Conservation (phyloP, 2,113 vertebrate genomes). For the Salvelinus fontinalis region DNA sequence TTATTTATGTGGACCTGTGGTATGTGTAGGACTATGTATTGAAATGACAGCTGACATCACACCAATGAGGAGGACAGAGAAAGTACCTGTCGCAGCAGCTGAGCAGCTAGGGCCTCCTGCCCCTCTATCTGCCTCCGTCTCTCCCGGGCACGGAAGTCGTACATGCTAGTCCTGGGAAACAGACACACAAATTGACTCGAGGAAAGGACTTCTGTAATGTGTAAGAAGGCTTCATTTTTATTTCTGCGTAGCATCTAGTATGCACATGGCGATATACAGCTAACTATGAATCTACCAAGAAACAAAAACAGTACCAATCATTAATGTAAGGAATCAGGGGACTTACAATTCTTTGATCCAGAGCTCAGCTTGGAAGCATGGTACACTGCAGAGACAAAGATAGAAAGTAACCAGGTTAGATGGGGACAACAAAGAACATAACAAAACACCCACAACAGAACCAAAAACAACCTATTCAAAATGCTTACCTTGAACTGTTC, state of each 20-base stretch:
- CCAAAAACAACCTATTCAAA: conserved; percentile 3
- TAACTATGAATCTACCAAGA: not conserved
- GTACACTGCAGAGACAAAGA: conserved; percentile 67
- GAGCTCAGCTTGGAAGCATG: conserved; percentile 88
- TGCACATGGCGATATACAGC: not conserved
- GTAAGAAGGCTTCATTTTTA: not conserved
- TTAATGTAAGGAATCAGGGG: not conserved
- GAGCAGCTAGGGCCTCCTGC: conserved; percentile 85
- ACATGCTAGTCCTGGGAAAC: conserved; percentile 84
- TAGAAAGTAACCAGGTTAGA: conserved; percentile 4
- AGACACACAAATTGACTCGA: not conserved
- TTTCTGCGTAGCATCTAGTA: not conserved
- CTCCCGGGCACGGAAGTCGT: conserved; percentile 91
- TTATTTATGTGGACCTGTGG: too few relatives aligned
- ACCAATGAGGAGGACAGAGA: too few relatives aligned
- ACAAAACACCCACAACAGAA: not conserved
- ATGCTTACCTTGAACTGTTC: conserved; percentile 77
- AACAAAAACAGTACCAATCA: not conserved
- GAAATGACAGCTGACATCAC: too few relatives aligned
- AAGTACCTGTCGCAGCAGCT: conserved; percentile 85
- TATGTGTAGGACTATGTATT: too few relatives aligned
- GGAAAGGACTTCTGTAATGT: not conserved
- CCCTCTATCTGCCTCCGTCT: conserved; percentile 89
- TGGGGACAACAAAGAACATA: not conserved
- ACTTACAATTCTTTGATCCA: conserved; percentile 99